Evolutionary conservation across 23 tunicate species (phyloP).

Genomic region (Oikopleura vanhoeffeni): DNA sequence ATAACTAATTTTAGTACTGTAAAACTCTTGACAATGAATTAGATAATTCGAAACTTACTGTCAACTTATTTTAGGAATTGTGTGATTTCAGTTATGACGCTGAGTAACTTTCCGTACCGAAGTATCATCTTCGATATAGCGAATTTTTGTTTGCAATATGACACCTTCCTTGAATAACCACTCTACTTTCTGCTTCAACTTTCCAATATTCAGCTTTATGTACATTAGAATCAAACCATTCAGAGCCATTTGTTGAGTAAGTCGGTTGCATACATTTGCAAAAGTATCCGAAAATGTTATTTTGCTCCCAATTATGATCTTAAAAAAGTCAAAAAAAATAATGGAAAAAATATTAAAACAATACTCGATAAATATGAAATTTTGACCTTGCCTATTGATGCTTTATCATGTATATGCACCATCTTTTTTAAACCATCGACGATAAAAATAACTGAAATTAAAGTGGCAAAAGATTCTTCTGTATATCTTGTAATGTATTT

Average conservation of each 20-base stretch:
- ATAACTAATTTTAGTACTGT: too few species aligned
- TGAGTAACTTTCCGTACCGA: too few species aligned
- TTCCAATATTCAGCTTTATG: background rate
- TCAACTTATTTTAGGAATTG: too few species aligned
- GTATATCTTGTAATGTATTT: background rate
- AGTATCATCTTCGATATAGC: background rate
- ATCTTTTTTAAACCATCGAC: slow-evolving; percentile 69
- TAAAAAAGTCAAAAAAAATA: too few species aligned
- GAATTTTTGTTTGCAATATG: background rate
- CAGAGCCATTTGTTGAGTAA: background rate
- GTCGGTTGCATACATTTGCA: background rate
- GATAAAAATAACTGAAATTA: slow-evolving; percentile 77
- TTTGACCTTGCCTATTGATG: too few species aligned
- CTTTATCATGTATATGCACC: background rate
- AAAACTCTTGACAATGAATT: too few species aligned
- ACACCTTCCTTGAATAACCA: background rate
- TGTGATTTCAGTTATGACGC: too few species aligned
- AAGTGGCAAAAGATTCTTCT: slow-evolving; percentile 67
- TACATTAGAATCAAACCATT: background rate
- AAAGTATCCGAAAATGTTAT: background rate
- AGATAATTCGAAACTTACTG: too few species aligned
- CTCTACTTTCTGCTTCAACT: background rate
- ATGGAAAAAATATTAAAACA: too few species aligned
- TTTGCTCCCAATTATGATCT: background rate
- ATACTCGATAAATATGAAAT: too few species aligned